Base-by-base conservation (phyloP, 2,113 vertebrate species). In the Ancistrus triradiatus region DNA sequence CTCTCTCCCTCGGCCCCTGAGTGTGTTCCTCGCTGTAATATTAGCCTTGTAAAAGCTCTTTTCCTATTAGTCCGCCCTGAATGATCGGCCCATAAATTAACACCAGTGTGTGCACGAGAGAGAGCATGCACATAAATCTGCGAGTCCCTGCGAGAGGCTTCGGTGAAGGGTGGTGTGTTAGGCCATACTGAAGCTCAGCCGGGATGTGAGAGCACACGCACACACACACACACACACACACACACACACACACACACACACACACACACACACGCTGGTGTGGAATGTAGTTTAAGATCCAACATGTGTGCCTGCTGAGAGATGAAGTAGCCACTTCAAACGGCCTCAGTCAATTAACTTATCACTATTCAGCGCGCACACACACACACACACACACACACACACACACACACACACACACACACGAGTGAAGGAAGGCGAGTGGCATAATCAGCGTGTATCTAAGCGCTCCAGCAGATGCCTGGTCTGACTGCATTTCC, bases 271-370 rank as follows among this genome's bases (percentile, higher is more conserved):
- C 59, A 15, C 46, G n/a, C 60, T 19, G 77, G 70, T 72, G 78
- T 79, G 77, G 73, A 74, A 78, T 84, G 80, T 83, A 77, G 75
- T 83, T 82, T 82, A 80, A 84, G 78, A 75, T 80, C 79, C 71
- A 57, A 82, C 84, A 84, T 81, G 81, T 84, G 83, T 73, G 76
- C 70, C 76, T 73, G 74, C 69, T 72, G 75, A 77, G 76, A 80
- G 78, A 70, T 85, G 79, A 85, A 93, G 88, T 88, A 90, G 86
- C 89, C 86, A 85, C 85, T 92, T 90, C 84, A 91, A 93, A 92
- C 83, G 88, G 83, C 86, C 86, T 84, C 88, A 91, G 83, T 81
- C 84, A 90, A 91, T 83, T 79, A 83, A 90, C 84, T 91, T 89
- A 83, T 92, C 92, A 92, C 86, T 87, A 84, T 89, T 90, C 86